Base-by-base conservation (phyloP, 2,113 vertebrate genomes). In the Tonatia bakeri region DNA sequence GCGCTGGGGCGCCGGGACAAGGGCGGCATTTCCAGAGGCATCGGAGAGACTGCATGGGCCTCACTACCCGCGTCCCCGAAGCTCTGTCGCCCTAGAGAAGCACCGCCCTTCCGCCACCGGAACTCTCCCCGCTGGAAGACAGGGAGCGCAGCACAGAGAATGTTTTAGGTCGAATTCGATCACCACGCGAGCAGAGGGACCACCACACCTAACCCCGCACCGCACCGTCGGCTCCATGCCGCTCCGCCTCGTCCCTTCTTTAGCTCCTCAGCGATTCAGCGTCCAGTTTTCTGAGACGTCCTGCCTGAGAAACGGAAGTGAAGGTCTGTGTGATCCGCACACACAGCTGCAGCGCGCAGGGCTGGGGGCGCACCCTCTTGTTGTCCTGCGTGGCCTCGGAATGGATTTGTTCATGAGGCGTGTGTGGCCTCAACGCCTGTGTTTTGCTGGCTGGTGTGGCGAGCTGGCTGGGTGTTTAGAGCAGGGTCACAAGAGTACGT, bases 221-320 rank as follows among this genome's bases (percentile, higher is more conserved):
- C 15, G 6, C 15, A n/a, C n/a, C n/a, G n/a, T n/a, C n/a, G n/a
- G n/a, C n/a, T n/a, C n/a, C n/a, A n/a, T 5, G 9, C 65, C 15
- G n/a, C n/a, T n/a, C n/a, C 2, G 20, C 16, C 19, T 36, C 4
- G 38, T 26, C 72, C 64, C 13, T 43, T 5, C 20, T 26, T n/a
- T 10, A 3, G 19, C 19, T 20, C 20, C 1, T 11, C 69, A n/a
- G 9, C 2, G 13, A 26, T 11, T 40, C 20, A 24, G 6, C 3
- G 36, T 38, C 69, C 5, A 38, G 56, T 52, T 94, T 93, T 93
- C 47, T 92, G 43, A 33, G 15, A 1, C 36, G 17, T 65, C 33
- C 20, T 47, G 76, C 75, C 85, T 61, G n/a, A 12, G 84, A 83
- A 93, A 72, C 12, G 64, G 28, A 36, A 12, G 36, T 50, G 15